A percentile compares a stretch with the other conserved stretches of the same genome.
Evolutionary conservation across 1,140 invertebrate species (phyloP).

Genomic region (Habropoda laboriosa): DNA sequence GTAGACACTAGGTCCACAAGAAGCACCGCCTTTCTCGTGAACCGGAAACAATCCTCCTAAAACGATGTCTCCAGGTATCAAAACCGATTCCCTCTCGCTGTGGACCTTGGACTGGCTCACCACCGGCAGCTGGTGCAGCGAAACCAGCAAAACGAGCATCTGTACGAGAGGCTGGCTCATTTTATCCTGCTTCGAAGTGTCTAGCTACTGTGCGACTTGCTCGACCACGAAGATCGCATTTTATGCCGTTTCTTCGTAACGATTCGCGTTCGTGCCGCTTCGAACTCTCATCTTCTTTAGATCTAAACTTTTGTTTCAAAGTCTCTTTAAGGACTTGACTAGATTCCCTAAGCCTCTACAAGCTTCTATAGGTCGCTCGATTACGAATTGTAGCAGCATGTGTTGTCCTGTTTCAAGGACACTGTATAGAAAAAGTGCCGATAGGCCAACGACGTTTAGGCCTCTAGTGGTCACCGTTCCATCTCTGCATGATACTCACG

Average conservation of each 20-base stretch:
- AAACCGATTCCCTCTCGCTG: slow-evolving; percentile 71
- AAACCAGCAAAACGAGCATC: slow-evolving; percentile 56
- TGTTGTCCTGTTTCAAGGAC: not conserved
- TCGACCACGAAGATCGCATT: slow-evolving; percentile 32
- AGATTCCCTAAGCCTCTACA: not conserved
- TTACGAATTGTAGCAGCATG: not conserved
- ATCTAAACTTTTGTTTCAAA: no score
- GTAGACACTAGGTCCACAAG: slow-evolving; percentile 87
- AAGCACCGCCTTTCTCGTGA: slow-evolving; percentile 86
- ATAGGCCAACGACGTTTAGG: slow-evolving; percentile 3
- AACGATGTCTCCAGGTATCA: slow-evolving; percentile 86
- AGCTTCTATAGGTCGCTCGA: not conserved
- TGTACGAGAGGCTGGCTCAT: slow-evolving; percentile 60
- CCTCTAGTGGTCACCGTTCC: not conserved
- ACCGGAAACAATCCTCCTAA: slow-evolving; percentile 91
- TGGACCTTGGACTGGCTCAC: slow-evolving; percentile 48
- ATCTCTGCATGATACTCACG: no score
- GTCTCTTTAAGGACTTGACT: not conserved
- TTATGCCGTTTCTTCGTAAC: slow-evolving; percentile 4
- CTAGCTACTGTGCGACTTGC: not conserved
- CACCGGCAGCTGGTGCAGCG: slow-evolving; percentile 45
- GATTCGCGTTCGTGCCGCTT: no score
- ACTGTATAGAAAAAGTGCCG: not conserved
- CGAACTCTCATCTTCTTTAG: no score
- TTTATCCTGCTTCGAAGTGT: slow-evolving; percentile 44